These are phyloP conservation scores for Miltochrista miniata DNA, from an alignment of 2,888 invertebrate genomes.

Conservation along the genomic window DNA sequence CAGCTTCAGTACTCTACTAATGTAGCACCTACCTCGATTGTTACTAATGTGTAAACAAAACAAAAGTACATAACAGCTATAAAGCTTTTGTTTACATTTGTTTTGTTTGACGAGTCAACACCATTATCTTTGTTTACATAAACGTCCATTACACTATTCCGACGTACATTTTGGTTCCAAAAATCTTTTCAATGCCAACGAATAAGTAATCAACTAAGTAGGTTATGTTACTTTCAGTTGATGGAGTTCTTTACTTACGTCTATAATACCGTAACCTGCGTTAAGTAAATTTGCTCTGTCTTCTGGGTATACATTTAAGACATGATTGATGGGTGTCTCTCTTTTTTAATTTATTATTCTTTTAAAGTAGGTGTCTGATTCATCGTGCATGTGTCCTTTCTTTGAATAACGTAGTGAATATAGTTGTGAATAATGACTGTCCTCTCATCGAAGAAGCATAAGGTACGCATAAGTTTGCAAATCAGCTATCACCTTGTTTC, in stretches of 20 bases:
- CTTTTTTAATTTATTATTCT: not conserved
- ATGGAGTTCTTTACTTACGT: not conserved
- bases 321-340: not conserved
- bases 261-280: not conserved
- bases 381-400: no score
- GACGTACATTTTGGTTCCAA: conserved; percentile 9
- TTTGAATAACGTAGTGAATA: no score
- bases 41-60: conserved; percentile 14
- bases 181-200: not conserved
- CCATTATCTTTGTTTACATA: conserved; percentile 41
- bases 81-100: conserved; percentile 33
- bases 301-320: no score
- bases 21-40: conserved; percentile 7
- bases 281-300: not conserved
- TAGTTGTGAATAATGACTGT: no score
- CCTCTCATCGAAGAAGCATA: no score
- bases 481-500: no score
- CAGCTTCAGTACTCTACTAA: no score
- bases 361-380: no score
- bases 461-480: no score
- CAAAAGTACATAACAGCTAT: no score
- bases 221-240: not conserved
- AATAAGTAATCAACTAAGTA: conserved; percentile 1
- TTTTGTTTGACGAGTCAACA: conserved; percentile 49
- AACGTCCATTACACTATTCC: conserved; percentile 38